Evolutionary conservation across 2,797 vertebrate genomes (phyloP).

Genomic region (Crossoptilon crossoptilon): DNA sequence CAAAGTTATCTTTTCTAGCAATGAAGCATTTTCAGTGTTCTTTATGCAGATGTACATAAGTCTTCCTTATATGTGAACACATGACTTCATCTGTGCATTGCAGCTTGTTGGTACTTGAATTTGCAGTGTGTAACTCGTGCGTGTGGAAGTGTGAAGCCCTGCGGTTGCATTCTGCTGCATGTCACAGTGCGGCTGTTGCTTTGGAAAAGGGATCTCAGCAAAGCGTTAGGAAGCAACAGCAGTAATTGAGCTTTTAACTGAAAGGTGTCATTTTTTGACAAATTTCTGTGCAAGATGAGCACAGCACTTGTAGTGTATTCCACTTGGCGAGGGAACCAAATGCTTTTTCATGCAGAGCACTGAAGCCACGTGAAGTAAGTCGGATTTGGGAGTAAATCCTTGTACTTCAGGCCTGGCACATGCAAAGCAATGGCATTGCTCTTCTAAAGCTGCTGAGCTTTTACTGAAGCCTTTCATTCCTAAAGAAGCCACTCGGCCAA

Average conservation of each 20-base stretch:
- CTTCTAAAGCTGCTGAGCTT: not conserved
- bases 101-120: not conserved
- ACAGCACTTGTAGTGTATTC: fast-evolving
- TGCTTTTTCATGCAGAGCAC: not conserved
- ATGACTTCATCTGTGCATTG: not conserved
- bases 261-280: not conserved
- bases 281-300: not conserved
- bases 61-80: not conserved
- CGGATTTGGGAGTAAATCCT: not conserved
- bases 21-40: not conserved
- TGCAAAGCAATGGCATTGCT: not conserved
- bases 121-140: not conserved
- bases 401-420: not conserved
- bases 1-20: not conserved
- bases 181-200: not conserved
- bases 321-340: not conserved
- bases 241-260: not conserved
- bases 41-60: not conserved
- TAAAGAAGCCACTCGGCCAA: not conserved
- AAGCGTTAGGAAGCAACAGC: not conserved
- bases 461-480: not conserved
- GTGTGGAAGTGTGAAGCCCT: not conserved
- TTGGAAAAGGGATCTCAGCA: not conserved
- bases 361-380: not conserved
- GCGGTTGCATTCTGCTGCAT: not conserved